phyloP scores from a whole-genome alignment of 2,797 vertebrate genomes.

The Microchirus variegatus region DNA sequence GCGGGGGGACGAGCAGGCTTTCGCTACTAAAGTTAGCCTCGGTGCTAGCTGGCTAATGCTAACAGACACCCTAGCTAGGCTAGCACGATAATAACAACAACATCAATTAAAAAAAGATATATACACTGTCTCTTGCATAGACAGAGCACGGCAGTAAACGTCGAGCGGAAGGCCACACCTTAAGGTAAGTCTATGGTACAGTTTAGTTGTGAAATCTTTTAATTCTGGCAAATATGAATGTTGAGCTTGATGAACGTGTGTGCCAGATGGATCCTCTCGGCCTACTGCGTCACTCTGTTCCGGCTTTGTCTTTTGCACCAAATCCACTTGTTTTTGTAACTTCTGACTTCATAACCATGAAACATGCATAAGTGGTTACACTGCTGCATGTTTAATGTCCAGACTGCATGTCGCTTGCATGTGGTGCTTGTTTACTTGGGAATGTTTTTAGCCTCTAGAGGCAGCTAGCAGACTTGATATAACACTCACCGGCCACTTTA shows the following conservation, averaged over 20 bases:
- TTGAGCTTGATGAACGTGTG: conserved; percentile 18
- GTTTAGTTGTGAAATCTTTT: rapidly evolving
- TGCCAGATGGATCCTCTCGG: conserved; percentile 17
- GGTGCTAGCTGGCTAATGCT: conserved; percentile 39
- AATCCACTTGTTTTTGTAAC: not conserved
- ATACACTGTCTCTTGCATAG: not conserved
- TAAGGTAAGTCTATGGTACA: conserved; percentile 43
- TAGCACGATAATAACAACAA: conserved; percentile 39
- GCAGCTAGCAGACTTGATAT: conserved; percentile 1
- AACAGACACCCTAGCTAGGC: conserved; percentile 33
- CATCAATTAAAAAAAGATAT: not conserved
- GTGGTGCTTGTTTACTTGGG: conserved; percentile 1
- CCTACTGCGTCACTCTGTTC: conserved; percentile 69
- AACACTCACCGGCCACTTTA: no score
- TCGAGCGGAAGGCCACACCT: conserved; percentile 42
- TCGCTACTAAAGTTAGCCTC: conserved; percentile 19
- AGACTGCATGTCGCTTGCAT: not conserved
- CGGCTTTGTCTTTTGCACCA: conserved; percentile 1
- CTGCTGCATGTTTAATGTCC: not conserved
- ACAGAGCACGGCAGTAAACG: not conserved
- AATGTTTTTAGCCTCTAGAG: conserved; percentile 1
- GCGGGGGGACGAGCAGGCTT: not conserved
- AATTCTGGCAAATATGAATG: not conserved
- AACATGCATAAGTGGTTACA: rapidly evolving
- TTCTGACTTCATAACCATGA: not conserved